Evolutionary conservation across 1,140 invertebrate genomes (phyloP).

Genomic region (Acromyrmex echinatior): DNA sequence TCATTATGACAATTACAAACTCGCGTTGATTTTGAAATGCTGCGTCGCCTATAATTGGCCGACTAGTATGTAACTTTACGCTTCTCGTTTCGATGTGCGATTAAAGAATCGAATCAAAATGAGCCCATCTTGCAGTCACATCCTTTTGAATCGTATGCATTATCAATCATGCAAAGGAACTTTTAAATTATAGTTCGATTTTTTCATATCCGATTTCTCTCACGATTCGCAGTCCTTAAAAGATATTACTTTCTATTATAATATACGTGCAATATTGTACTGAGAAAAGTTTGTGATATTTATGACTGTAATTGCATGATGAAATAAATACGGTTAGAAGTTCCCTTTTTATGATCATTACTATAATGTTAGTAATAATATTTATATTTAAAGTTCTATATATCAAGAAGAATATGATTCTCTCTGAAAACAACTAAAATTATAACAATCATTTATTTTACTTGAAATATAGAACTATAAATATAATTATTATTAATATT

Average conservation of each 20-base stretch:
- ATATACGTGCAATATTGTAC: background rate
- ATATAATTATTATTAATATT: too few species aligned
- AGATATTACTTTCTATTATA: background rate
- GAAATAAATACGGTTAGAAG: too few species aligned
- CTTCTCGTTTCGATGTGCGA: background rate
- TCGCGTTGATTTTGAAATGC: slow-evolving; percentile 73
- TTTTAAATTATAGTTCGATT: slow-evolving; percentile 7
- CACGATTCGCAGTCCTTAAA: background rate
- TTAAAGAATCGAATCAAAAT: background rate
- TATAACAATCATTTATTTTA: too few species aligned
- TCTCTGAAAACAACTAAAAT: too few species aligned
- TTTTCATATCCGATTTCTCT: background rate
- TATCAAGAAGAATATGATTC: too few species aligned
- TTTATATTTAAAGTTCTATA: too few species aligned
- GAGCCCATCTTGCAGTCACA: background rate
- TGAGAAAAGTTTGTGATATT: too few species aligned
- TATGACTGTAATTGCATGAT: too few species aligned
- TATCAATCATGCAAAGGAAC: slow-evolving; percentile 14
- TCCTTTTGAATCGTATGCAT: background rate
- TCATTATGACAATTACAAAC: slow-evolving; percentile 82
- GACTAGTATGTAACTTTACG: slow-evolving; percentile 1
- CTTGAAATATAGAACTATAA: too few species aligned
- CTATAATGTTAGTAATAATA: too few species aligned
- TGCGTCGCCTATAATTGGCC: slow-evolving; percentile 67
- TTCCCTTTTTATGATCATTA: too few species aligned